A percentile compares a stretch with the other conserved stretches of the same genome.
Evolutionary conservation across 1,140 invertebrate genomes (phyloP).

Genomic region (Heliconius congener): DNA sequence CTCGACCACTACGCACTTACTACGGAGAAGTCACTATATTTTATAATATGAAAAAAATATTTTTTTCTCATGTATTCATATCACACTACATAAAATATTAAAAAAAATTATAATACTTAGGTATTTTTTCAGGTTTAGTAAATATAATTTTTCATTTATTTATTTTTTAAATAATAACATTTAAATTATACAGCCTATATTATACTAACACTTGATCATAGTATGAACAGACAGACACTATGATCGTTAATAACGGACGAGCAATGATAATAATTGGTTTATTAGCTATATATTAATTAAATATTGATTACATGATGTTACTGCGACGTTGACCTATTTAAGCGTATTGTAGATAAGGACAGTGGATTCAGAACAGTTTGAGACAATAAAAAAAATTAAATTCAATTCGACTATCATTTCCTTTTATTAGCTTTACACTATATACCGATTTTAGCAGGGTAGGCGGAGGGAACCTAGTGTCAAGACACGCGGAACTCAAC

Average conservation of each 20-base stretch:
- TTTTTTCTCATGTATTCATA: no score
- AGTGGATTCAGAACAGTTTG: slow-evolving; percentile 5
- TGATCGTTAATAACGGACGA: background rate
- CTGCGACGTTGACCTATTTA: slow-evolving; percentile 21
- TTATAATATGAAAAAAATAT: background rate
- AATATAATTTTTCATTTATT: background rate
- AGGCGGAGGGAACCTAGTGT: background rate
- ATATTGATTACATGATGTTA: slow-evolving; percentile 15
- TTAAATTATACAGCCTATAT: background rate
- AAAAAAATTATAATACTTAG: no score
- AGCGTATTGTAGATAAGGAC: slow-evolving; percentile 9
- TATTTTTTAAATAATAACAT: background rate
- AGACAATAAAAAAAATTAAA: background rate
- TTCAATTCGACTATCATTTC: background rate
- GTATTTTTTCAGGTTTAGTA: no score
- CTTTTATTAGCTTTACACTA: background rate
- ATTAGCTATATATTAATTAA: slow-evolving; percentile 20
- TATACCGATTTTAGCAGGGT: background rate
- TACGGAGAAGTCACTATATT: background rate
- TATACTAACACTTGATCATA: background rate
- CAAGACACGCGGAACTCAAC: background rate
- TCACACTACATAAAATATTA: no score
- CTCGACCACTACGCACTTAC: slow-evolving; percentile 3
- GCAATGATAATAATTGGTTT: slow-evolving; percentile 27
- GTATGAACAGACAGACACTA: background rate